Percentiles rank a stretch among this genome's conserved stretches.
Evolutionary conservation across 2,888 invertebrate species (phyloP).

Genomic region (Eupithecia subumbrata): DNA sequence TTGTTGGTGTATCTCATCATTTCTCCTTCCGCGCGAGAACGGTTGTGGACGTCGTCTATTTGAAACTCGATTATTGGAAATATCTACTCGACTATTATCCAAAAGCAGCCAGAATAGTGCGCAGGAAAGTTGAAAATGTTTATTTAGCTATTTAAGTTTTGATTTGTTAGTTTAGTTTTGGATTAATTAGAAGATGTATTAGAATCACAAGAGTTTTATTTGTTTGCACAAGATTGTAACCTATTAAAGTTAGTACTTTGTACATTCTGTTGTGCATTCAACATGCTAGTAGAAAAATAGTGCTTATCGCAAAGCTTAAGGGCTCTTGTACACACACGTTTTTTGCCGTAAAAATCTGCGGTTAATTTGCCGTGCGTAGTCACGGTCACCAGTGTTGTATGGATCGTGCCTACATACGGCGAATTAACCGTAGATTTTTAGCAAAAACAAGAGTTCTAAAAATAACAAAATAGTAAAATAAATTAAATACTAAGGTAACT

Average conservation of each 20-base stretch:
- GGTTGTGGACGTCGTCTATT: conserved; percentile 78
- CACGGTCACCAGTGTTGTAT: too few relatives aligned
- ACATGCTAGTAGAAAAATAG: not conserved
- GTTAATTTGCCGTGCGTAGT: too few relatives aligned
- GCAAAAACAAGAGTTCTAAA: too few relatives aligned
- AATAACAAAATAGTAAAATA: conserved; percentile 9
- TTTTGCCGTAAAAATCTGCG: too few relatives aligned
- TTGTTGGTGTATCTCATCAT: conserved; percentile 79
- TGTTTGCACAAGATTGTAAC: not conserved
- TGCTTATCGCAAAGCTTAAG: not conserved
- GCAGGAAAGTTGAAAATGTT: conserved; percentile 75
- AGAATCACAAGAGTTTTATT: conserved; percentile 29
- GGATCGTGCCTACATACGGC: too few relatives aligned
- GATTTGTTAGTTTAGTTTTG: conserved; percentile 21
- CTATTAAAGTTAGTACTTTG: conserved; percentile 5
- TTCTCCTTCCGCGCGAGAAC: conserved; percentile 82
- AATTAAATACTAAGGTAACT: conserved; percentile 1
- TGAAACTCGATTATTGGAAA: conserved; percentile 81
- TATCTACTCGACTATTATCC: conserved; percentile 78
- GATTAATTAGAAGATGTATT: conserved; percentile 36
- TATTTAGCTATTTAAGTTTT: conserved; percentile 68
- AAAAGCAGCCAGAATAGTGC: conserved; percentile 70
- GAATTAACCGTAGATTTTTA: too few relatives aligned
- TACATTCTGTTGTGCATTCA: not conserved
- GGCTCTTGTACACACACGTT: too few relatives aligned